A percentile compares a stretch with the other conserved stretches of the same genome.
These are phyloP conservation scores for Amblyopsis hoosieri DNA, from an alignment of 2,797 vertebrate species.

Conservation along the genomic window DNA sequence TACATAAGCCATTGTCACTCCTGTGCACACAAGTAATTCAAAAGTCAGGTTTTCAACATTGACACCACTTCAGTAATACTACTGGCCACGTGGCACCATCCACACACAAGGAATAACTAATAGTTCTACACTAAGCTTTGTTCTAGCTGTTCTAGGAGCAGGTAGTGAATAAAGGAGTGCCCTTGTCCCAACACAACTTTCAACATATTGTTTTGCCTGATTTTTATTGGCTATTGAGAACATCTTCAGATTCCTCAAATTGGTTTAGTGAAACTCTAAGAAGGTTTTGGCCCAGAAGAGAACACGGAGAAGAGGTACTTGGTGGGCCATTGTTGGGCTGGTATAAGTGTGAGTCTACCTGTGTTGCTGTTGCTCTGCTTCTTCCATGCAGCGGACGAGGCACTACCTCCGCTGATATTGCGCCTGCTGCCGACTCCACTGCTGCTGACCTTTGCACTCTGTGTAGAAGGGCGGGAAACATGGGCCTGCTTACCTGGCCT, in stretches of 20 bases:
- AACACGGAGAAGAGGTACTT: constrained; percentile 59
- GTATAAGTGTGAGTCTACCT: constrained; percentile 80
- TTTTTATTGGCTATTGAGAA: too few relatives aligned
- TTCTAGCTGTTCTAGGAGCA: constrained; percentile 2
- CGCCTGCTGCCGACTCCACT: constrained; percentile 68
- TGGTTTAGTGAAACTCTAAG: background rate
- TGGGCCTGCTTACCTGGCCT: constrained; percentile 89
- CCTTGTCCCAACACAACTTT: constrained; percentile 61
- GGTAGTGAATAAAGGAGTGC: constrained; percentile 17
- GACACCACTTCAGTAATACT: constrained; percentile 3
- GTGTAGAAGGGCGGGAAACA: constrained; percentile 72
- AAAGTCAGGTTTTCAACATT: constrained; percentile 3
- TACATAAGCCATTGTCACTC: constrained; percentile 92
- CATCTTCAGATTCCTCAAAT: constrained; percentile 2
- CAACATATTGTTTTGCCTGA: constrained; percentile 15
- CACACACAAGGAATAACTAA: constrained; percentile 15
- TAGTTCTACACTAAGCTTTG: constrained; percentile 25
- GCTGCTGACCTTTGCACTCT: constrained; percentile 84
- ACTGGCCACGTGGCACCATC: constrained; percentile 5
- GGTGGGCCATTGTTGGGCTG: constrained; percentile 58
- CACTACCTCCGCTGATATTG: constrained; percentile 79
- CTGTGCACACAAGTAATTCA: constrained; percentile 68
- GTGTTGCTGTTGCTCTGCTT: constrained; percentile 84
- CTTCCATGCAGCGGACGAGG: constrained; percentile 88
- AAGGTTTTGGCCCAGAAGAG: constrained; percentile 68